A percentile compares a stretch with the other conserved stretches of the same genome.
Evolutionary conservation across 1,140 invertebrate species (phyloP).

Genomic region (Apis florea): DNA sequence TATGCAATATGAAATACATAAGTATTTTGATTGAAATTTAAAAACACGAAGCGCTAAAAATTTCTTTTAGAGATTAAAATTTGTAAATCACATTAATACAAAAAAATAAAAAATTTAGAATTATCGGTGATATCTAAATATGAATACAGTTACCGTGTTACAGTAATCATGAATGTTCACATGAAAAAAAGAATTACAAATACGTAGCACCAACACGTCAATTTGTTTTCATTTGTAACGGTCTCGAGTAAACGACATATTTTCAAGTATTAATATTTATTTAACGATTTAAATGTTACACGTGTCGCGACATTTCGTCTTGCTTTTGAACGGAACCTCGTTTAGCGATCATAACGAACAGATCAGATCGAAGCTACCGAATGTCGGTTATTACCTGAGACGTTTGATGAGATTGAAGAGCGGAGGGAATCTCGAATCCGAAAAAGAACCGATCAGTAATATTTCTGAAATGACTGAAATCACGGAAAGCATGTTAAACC

Average conservation of each 20-base stretch:
- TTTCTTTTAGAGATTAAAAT: no score
- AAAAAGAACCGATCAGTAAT: slow-evolving; percentile 22
- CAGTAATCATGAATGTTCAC: neutral
- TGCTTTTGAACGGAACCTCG: slow-evolving; percentile 36
- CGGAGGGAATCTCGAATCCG: slow-evolving; percentile 15
- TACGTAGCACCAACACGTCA: neutral
- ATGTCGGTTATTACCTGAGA: slow-evolving; percentile 62
- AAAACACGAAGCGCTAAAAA: no score
- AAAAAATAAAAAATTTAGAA: neutral
- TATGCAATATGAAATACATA: no score
- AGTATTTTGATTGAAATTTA: no score
- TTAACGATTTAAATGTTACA: neutral
- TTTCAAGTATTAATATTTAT: neutral
- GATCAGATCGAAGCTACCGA: slow-evolving; percentile 68
- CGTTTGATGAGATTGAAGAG: slow-evolving; percentile 64
- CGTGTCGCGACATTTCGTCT: neutral
- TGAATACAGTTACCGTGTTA: no score
- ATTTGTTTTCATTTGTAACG: neutral
- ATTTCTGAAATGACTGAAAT: neutral
- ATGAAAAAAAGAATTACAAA: neutral
- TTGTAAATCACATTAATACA: no score
- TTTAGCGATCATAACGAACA: slow-evolving; percentile 61
- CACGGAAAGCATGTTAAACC: slow-evolving; percentile 18
- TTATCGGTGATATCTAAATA: neutral
- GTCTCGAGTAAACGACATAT: neutral